A percentile compares a stretch with the other conserved stretches of the same genome.
Conservation (phyloP, 2,113 vertebrate genomes). For the Ceuthmochares aereus region DNA sequence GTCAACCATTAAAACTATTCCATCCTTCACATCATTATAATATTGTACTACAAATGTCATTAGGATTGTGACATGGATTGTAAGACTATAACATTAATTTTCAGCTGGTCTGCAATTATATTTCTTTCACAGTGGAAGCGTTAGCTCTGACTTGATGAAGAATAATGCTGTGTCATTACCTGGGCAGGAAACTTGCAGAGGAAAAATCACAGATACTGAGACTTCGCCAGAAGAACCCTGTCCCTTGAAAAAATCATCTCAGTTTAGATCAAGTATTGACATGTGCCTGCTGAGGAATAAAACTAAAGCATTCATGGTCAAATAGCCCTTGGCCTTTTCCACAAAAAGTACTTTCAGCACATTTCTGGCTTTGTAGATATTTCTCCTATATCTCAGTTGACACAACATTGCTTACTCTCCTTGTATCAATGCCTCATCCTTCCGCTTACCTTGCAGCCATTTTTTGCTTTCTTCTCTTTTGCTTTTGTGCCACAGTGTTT, state of each 20-base stretch:
- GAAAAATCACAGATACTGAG: not conserved
- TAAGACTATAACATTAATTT: conserved; percentile 63
- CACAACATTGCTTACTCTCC: not conserved
- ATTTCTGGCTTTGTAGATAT: not conserved
- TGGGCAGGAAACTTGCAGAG: not conserved
- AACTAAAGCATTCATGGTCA: not conserved
- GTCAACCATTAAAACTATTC: conserved; percentile 63
- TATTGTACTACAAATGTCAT: conserved; percentile 69
- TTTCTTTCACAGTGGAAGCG: conserved; percentile 25
- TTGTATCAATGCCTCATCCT: not conserved
- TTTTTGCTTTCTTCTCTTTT: not conserved
- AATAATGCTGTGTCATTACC: conserved; percentile 49
- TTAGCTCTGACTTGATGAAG: conserved; percentile 49
- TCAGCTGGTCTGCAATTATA: conserved; percentile 51
- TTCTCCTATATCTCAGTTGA: not conserved
- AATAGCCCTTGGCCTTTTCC: not conserved
- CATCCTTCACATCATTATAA: conserved; percentile 49
- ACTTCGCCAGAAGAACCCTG: not conserved
- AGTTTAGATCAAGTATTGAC: not conserved
- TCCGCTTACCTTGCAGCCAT: not conserved
- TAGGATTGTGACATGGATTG: conserved; percentile 57
- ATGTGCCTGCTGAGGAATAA: not conserved
- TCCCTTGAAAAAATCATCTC: not conserved
- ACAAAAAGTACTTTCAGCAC: not conserved
- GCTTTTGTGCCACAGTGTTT: not conserved